A percentile compares a stretch with the other conserved stretches of the same genome.
These are phyloP conservation scores for Hyposmocoma kahamanoa DNA, from an alignment of 1,140 invertebrate genomes.

Conservation along the genomic window DNA sequence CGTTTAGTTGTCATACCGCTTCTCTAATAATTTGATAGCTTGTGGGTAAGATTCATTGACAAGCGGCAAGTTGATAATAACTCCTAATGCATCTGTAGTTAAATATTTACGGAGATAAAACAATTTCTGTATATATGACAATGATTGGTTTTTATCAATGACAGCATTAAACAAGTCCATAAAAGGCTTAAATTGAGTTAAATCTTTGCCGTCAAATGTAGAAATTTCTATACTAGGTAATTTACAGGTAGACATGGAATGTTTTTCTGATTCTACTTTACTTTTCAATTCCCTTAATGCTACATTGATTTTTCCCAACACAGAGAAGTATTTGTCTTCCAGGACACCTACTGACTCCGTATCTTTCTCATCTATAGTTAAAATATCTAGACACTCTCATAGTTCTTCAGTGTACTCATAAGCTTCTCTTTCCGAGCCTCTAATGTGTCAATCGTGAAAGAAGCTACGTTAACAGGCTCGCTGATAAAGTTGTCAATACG, in stretches of 20 bases:
- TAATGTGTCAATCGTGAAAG: neutral
- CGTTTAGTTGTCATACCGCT: constrained; percentile 4
- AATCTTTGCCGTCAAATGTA: neutral
- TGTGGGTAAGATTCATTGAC: neutral
- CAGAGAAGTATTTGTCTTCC: neutral
- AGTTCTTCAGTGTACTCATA: neutral
- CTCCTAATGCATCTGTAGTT: neutral
- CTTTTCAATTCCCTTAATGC: neutral
- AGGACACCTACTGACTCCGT: neutral
- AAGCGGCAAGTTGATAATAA: constrained; percentile 8
- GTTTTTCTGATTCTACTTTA: neutral
- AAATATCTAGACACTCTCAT: neutral
- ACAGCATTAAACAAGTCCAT: constrained; percentile 8
- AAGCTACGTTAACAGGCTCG: neutral
- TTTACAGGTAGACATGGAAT: neutral
- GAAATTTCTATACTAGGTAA: neutral
- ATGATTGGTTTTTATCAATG: neutral
- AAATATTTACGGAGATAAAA: constrained; percentile 7
- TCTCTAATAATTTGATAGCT: neutral
- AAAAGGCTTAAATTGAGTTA: neutral
- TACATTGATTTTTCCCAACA: neutral
- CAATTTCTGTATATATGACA: constrained; percentile 2
- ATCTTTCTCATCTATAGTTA: neutral
- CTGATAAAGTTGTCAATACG: neutral
- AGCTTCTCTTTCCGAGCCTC: neutral